A percentile compares a stretch with the other conserved stretches of the same genome.
Conservation (phyloP, 2,888 invertebrate genomes). For the Erpobdella octoculata region DNA sequence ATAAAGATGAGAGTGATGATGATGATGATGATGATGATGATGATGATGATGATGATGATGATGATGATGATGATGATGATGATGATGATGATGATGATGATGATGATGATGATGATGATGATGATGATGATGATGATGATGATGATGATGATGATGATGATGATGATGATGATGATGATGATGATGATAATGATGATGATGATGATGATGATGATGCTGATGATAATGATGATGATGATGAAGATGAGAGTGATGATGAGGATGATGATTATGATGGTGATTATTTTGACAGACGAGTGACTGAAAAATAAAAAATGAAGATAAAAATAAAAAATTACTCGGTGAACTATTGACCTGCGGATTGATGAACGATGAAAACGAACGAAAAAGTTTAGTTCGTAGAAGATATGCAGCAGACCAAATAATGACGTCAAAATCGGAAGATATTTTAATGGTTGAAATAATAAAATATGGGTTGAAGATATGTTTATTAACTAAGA, state of each 20-base stretch:
- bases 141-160: constrained; percentile 16
- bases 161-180: constrained; percentile 17
- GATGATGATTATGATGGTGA: neutral
- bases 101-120: constrained; percentile 9
- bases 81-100: constrained; percentile 9
- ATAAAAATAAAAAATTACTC: neutral
- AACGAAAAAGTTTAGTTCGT: too few relatives aligned
- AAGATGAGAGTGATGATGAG: neutral
- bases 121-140: neutral
- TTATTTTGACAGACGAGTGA: neutral
- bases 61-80: constrained; percentile 6
- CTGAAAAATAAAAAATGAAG: neutral
- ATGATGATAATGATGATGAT: constrained; percentile 24
- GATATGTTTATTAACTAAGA: too few relatives aligned
- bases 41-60: neutral
- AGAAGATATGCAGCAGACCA: too few relatives aligned
- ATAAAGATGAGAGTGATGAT: neutral
- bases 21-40: neutral
- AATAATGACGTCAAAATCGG: too few relatives aligned
- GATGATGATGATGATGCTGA: constrained; percentile 11
- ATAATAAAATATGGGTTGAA: too few relatives aligned
- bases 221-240: neutral
- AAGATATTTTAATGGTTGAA: too few relatives aligned
- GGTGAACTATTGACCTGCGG: too few relatives aligned
- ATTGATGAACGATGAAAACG: too few relatives aligned